A percentile compares a stretch with the other conserved stretches of the same genome.
Evolutionary conservation across 2,888 invertebrate species (phyloP).

Genomic region (Azorinus chamasolen): DNA sequence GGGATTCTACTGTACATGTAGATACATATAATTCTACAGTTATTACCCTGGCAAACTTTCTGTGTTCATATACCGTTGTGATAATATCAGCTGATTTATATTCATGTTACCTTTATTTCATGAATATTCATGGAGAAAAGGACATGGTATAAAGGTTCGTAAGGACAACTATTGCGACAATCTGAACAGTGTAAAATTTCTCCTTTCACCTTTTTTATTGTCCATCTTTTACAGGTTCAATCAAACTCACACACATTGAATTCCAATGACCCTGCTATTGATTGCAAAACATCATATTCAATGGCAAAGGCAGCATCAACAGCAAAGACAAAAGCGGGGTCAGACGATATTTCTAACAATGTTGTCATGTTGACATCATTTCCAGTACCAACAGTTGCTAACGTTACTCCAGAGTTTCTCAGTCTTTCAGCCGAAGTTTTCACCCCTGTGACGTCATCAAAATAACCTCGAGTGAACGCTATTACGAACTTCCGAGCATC

Average conservation of each 20-base stretch:
- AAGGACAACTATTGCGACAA: no score
- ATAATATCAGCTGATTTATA: no score
- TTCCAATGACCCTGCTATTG: constrained; percentile 5
- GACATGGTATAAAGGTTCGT: no score
- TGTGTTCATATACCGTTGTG: no score
- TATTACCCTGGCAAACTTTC: no score
- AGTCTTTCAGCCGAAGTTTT: neutral
- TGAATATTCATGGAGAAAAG: no score
- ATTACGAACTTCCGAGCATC: constrained; percentile 12
- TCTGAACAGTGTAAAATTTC: no score
- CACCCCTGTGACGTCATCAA: neutral
- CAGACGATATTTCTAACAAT: constrained; percentile 9
- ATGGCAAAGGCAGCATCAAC: constrained; percentile 1
- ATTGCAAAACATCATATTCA: constrained; percentile 1
- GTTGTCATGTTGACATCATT: constrained; percentile 2
- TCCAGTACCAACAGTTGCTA: constrained; percentile 8
- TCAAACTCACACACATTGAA: constrained; percentile 30
- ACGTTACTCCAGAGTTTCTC: constrained; percentile 1
- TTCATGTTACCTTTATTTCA: no score
- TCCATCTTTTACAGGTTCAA: no score
- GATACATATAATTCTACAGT: no score
- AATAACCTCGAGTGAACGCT: constrained; percentile 5
- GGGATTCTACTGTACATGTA: no score
- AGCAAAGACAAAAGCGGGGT: constrained; percentile 9
- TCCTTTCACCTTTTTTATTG: no score